Evolutionary conservation across 2,888 invertebrate genomes (phyloP).

Genomic region (Ptychoptera albimana): DNA sequence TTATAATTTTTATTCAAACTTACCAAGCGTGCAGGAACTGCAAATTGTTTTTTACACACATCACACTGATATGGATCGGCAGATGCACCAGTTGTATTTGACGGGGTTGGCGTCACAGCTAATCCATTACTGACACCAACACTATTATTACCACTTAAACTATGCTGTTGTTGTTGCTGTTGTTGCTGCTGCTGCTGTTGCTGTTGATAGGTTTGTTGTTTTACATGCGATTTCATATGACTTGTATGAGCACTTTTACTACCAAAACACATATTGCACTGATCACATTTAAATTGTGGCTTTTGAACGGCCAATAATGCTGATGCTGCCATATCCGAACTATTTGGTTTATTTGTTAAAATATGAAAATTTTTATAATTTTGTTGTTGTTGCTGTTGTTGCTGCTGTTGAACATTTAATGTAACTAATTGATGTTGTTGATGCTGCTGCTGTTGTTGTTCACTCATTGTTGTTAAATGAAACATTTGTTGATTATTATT

Average conservation of each 20-base stretch:
- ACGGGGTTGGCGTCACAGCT: conserved; percentile 12
- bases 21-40: conserved; percentile 70
- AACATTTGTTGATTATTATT: conserved; percentile 5
- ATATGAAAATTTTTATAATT: conserved; percentile 2
- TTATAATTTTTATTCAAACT: conserved; percentile 12
- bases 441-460: conserved; percentile 7
- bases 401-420: conserved; percentile 10
- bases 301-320: conserved; percentile 21
- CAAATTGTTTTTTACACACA: conserved; percentile 80
- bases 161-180: not conserved
- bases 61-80: conserved; percentile 74
- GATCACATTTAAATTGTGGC: conserved; percentile 45
- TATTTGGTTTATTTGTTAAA: not conserved
- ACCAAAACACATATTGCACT: conserved; percentile 58
- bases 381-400: conserved; percentile 4
- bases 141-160: not conserved
- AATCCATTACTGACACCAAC: conserved; percentile 1
- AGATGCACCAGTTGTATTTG: conserved; percentile 20
- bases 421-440: conserved; percentile 10
- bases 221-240: conserved; percentile 48
- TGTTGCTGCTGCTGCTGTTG: conserved; percentile 18
- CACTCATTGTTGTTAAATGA: conserved; percentile 1
- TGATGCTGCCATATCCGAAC: conserved; percentile 7
- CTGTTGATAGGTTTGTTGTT: conserved; percentile 15
- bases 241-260: conserved; percentile 62